phyloP scores from a whole-genome alignment of 2,797 vertebrate genomes.

The Poeciliopsis presidionis region DNA sequence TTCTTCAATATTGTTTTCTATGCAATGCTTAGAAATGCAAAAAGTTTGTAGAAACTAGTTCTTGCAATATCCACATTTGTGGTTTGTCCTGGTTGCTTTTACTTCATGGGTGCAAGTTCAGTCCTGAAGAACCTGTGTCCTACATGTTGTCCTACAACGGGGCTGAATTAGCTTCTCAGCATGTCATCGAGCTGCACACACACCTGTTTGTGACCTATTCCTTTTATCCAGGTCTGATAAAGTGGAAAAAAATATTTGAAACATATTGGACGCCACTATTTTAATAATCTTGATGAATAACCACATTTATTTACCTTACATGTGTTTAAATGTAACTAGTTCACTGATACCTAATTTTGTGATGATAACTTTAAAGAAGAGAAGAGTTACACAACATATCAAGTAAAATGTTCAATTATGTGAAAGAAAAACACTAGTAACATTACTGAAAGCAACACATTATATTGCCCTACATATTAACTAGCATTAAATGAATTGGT shows the following conservation, averaged over 20 bases:
- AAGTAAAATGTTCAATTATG: not conserved
- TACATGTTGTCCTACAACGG: not conserved
- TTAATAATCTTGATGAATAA: not conserved
- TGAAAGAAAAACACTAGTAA: not conserved
- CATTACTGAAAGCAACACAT: not conserved
- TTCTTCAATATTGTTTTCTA: not conserved
- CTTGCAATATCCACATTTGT: not conserved
- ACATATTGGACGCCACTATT: not conserved
- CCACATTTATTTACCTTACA: not conserved
- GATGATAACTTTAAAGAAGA: not conserved
- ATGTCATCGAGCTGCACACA: not conserved
- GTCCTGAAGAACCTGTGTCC: not conserved
- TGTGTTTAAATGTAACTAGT: not conserved
- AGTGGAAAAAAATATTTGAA: not conserved
- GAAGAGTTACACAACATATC: not conserved
- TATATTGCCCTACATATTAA: not conserved
- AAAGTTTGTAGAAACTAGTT: not conserved
- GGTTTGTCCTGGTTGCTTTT: not conserved
- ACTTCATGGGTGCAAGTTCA: not conserved
- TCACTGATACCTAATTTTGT: not conserved
- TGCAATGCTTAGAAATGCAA: not conserved
- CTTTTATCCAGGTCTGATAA: not conserved
- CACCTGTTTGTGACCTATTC: not conserved
- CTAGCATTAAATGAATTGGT: not conserved
- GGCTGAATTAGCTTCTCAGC: not conserved